Conservation (phyloP, 2,888 invertebrate genomes). For the Athetis lepigone region DNA sequence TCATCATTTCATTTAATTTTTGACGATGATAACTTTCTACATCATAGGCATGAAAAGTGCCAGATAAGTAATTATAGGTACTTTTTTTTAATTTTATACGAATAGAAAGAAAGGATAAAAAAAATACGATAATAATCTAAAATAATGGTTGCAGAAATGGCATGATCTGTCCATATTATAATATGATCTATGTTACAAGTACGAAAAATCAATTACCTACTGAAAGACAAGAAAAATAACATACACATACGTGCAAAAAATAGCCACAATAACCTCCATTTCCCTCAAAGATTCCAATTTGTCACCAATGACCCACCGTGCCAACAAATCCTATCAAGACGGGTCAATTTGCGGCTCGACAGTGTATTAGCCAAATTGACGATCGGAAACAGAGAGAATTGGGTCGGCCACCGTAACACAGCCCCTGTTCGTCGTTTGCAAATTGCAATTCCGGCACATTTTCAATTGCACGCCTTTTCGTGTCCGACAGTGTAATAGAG, state of each 20-base stretch:
- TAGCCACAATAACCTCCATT: background rate
- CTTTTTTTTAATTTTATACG: too few relatives aligned
- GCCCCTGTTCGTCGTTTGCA: slow-evolving; percentile 39
- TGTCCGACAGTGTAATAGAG: slow-evolving; percentile 34
- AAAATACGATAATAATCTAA: too few relatives aligned
- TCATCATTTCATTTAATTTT: too few relatives aligned
- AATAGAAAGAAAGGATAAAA: too few relatives aligned
- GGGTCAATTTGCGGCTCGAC: slow-evolving; percentile 40
- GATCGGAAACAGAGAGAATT: slow-evolving; percentile 40
- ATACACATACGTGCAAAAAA: background rate
- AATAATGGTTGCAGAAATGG: too few relatives aligned
- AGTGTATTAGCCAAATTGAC: slow-evolving; percentile 50
- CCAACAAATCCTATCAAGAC: slow-evolving; percentile 31
- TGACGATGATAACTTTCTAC: too few relatives aligned
- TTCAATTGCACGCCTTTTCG: slow-evolving; percentile 53
- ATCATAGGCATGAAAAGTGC: too few relatives aligned
- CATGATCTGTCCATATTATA: too few relatives aligned
- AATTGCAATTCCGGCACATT: slow-evolving; percentile 55
- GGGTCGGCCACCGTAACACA: slow-evolving; percentile 37
- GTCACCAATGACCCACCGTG: slow-evolving; percentile 3
- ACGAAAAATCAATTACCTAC: too few relatives aligned
- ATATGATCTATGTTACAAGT: too few relatives aligned
- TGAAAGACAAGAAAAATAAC: too few relatives aligned
- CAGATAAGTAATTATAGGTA: too few relatives aligned
- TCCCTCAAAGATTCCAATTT: slow-evolving; percentile 7